Percentiles rank a stretch among this genome's conserved stretches.
These are phyloP conservation scores for Drosophila ficusphila DNA, from an alignment of 1,140 invertebrate genomes.

Conservation along the genomic window DNA sequence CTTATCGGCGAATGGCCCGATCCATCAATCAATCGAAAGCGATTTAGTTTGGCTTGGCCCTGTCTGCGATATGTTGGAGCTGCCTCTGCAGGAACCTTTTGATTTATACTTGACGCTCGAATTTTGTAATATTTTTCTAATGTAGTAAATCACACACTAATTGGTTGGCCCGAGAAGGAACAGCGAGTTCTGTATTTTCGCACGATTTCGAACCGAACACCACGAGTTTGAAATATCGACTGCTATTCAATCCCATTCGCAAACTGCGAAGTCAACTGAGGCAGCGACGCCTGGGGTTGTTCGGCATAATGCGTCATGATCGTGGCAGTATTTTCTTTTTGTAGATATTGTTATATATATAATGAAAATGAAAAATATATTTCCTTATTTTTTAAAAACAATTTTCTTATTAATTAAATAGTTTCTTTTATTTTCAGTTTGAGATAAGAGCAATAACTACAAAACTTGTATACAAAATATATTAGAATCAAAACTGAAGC, in stretches of 20 bases:
- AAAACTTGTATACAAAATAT: too few species aligned
- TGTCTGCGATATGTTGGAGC: constrained; percentile 35
- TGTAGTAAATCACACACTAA: constrained; percentile 43
- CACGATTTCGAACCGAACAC: constrained; percentile 52
- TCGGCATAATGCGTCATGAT: constrained; percentile 18
- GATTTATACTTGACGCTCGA: constrained; percentile 10
- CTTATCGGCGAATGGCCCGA: constrained; percentile 57
- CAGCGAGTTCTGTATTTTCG: constrained; percentile 9
- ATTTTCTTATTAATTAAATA: too few species aligned
- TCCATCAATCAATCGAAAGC: constrained; percentile 66
- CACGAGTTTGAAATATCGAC: constrained; percentile 61
- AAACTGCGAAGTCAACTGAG: constrained; percentile 5
- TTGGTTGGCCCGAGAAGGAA: constrained; percentile 1
- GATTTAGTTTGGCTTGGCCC: constrained; percentile 54
- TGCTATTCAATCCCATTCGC: constrained; percentile 27
- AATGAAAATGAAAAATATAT: background rate
- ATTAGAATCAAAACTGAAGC: too few species aligned
- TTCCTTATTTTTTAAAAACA: too few species aligned
- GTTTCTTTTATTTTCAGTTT: too few species aligned
- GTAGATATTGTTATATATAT: too few species aligned
- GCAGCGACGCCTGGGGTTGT: constrained; percentile 11
- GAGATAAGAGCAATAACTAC: too few species aligned
- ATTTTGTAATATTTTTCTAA: constrained; percentile 26
- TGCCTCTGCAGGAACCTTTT: constrained; percentile 6
- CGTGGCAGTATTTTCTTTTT: background rate